A percentile compares a stretch with the other conserved stretches of the same genome.
Evolutionary conservation across 2,888 invertebrate species (phyloP).

Genomic region (Chymomyza caudatula): DNA sequence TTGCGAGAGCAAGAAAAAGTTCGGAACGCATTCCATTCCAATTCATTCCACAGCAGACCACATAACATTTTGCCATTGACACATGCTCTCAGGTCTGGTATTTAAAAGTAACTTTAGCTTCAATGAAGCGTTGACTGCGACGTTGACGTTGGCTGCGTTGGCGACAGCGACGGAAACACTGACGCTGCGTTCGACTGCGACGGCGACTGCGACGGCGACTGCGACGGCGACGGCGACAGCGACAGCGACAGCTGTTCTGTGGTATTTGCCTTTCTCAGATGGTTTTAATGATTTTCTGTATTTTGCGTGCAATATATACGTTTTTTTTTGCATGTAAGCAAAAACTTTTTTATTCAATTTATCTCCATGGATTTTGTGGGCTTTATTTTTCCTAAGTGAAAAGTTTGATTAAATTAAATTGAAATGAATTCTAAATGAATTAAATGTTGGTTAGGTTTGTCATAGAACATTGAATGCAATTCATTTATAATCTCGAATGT

Average conservation of each 20-base stretch:
- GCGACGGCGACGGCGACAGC: not conserved
- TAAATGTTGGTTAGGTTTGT: constrained; percentile 1
- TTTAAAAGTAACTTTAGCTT: not conserved
- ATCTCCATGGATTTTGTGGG: constrained; percentile 24
- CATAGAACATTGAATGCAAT: not conserved
- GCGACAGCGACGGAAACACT: not conserved
- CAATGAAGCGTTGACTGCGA: not conserved
- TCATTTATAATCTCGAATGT: not conserved
- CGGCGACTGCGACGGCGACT: not conserved
- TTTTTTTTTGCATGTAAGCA: constrained; percentile 1
- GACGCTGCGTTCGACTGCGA: not conserved
- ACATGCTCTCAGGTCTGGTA: not conserved
- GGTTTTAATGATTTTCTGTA: not conserved
- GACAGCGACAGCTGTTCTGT: not conserved
- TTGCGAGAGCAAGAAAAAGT: not conserved
- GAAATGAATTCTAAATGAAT: constrained; percentile 12
- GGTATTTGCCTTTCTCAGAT: not conserved
- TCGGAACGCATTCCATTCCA: not conserved
- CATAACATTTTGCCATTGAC: constrained; percentile 7
- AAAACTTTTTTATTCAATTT: constrained; percentile 27
- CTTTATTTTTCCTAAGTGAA: constrained; percentile 6
- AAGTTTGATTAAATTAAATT: constrained; percentile 21
- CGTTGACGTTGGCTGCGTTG: no score
- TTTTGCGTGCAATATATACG: not conserved
- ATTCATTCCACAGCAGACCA: not conserved